A percentile compares a stretch with the other conserved stretches of the same genome.
phyloP scores from a whole-genome alignment of 2,888 invertebrate species.

The Erannis defoliaria region DNA sequence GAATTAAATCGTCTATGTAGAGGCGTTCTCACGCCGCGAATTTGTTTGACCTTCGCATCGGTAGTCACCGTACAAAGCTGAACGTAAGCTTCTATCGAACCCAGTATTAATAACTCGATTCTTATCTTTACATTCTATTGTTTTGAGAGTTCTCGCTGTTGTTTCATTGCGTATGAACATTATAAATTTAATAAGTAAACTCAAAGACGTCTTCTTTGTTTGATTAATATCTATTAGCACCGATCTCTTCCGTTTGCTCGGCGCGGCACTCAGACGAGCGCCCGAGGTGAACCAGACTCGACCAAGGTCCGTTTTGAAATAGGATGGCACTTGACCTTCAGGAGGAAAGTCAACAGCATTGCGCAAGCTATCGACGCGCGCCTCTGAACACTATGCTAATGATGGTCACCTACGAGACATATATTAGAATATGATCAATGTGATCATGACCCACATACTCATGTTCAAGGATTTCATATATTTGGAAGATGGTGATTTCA shows the following conservation, averaged over 20 bases:
- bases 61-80: slow-evolving; percentile 62
- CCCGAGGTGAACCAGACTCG: slow-evolving; percentile 82
- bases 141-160: slow-evolving; percentile 47
- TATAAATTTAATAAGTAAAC: slow-evolving; percentile 55
- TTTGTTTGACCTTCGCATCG: slow-evolving; percentile 77
- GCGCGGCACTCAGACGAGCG: slow-evolving; percentile 59
- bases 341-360: slow-evolving; percentile 86
- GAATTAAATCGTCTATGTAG: slow-evolving; percentile 80
- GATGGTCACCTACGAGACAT: slow-evolving; percentile 79
- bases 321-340: slow-evolving; percentile 86
- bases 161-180: slow-evolving; percentile 52
- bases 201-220: slow-evolving; percentile 64
- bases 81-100: slow-evolving; percentile 55
- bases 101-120: slow-evolving; percentile 52
- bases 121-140: slow-evolving; percentile 54
- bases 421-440: slow-evolving; percentile 81
- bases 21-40: slow-evolving; percentile 81
- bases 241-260: slow-evolving; percentile 78
- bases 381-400: slow-evolving; percentile 81
- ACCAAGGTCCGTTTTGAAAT: slow-evolving; percentile 85
- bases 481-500: slow-evolving; percentile 84
- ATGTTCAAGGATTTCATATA: slow-evolving; percentile 85
- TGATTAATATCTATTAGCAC: slow-evolving; percentile 74
- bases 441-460: slow-evolving; percentile 83
- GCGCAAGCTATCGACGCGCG: slow-evolving; percentile 79